Evolutionary conservation across 1,140 invertebrate species (phyloP), one percentile per base, ranked within the genome.

Genomic region (Holcopasites calliopsidis): DNA sequence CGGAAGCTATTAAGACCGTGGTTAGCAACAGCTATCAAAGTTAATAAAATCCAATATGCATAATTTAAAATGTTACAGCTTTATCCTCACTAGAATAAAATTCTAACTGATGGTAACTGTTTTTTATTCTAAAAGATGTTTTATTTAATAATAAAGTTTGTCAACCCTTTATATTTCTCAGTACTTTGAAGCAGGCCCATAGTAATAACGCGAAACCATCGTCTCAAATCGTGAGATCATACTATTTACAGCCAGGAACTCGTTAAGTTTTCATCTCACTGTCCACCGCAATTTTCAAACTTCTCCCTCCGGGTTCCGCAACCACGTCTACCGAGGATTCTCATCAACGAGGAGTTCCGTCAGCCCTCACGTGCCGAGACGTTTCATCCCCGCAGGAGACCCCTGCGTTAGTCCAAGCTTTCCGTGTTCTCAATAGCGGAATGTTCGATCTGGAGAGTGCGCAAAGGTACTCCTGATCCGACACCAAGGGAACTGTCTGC

Each of bases 401-500:
- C n/a, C 23, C n/a, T 26, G 11, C 23, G 58, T 23, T n/a, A 23
- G 35, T 18, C 1, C 49, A 13, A 2, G 61, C 35, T 35, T 50
- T 42, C 31, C 54, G 54, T 40, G 52, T 40, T 52, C 18, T 70
- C 65, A 50, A 33, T 52, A 35, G 65, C 40, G 70, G 73, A 65
- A 76, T 70, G 73, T 61, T 76, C 73, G 73, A 70, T 76, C 55
- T 60, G 69, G 75, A 77, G 68, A 64, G 57, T 77, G 70, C 70
- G 70, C 75, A 73, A 52, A 77, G 69, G 35, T 40, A n/a, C 21
- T 62, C 10, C 65, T 40, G 47, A 26, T 68, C 50, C 44, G 64
- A 65, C 64, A 76, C 21, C 1, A 49, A 50, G 69, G 52, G n/a
- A n/a, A n/a, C n/a, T n/a, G n/a, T n/a, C n/a, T n/a, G n/a, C n/a